These are phyloP conservation scores for Campoplex nolae DNA, from an alignment of 2,888 invertebrate species.

Conservation along the genomic window DNA sequence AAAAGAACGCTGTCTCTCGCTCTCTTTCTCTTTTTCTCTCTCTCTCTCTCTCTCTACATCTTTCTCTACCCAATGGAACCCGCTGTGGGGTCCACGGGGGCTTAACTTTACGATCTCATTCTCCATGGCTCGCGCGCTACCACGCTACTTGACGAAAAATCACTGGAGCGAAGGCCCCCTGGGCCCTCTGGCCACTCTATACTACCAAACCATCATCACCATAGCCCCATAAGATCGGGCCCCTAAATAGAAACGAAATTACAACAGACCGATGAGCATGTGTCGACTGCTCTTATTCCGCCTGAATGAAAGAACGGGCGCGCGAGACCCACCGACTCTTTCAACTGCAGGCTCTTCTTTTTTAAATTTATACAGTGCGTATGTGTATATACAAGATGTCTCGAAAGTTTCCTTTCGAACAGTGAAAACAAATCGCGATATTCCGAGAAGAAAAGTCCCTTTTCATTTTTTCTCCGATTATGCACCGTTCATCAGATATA, in stretches of 20 bases:
- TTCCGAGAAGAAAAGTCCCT: not conserved
- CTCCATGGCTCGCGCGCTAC: constrained; percentile 51
- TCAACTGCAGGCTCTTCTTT: constrained; percentile 42
- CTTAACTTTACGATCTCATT: constrained; percentile 83
- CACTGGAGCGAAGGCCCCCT: constrained; percentile 52
- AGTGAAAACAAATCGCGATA: not conserved
- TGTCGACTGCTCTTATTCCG: constrained; percentile 85
- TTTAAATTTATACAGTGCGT: not conserved
- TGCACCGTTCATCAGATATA: not conserved
- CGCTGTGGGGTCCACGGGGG: constrained; percentile 78
- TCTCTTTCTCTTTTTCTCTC: not conserved
- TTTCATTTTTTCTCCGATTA: not conserved
- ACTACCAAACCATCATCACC: constrained; percentile 25
- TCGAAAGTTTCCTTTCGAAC: not conserved
- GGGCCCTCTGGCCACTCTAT: constrained; percentile 13
- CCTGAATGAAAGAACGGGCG: constrained; percentile 76
- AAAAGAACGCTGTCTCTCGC: constrained; percentile 49
- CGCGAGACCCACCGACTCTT: constrained; percentile 10
- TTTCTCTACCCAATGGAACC: constrained; percentile 29
- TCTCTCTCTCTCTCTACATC: not conserved
- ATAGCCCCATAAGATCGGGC: constrained; percentile 9
- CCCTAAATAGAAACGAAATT: constrained; percentile 83
- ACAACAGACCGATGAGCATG: constrained; percentile 84
- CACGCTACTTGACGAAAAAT: constrained; percentile 61
- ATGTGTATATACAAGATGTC: not conserved